Evolutionary conservation across 2,888 invertebrate species (phyloP), one percentile per base, ranked within the genome.

Genomic region (Sisyra nigra): DNA sequence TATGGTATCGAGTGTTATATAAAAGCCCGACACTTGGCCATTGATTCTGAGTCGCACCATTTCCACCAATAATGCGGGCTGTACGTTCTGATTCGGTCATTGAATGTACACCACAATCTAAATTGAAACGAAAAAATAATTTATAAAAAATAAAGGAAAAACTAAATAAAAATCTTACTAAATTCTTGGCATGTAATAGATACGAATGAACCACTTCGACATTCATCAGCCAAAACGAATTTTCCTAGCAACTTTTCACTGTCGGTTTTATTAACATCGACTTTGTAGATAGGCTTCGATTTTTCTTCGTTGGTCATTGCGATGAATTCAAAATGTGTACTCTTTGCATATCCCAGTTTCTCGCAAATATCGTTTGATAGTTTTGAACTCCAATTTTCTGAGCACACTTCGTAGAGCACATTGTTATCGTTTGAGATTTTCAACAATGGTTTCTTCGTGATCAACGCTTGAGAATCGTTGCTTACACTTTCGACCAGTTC

Each of bases 21-120:
- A 74, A 53, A 17, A 74, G 55, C 13, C 69, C 68, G 2, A 75
- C 62, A 41, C 69, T 72, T 1, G 74, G 67, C 72, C 71, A 74
- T 53, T 72, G 70, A 3, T 66, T 66, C 45, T 63, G 62, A 7
- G 64, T 60, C 3, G 63, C 63, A 37, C 59, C 59, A 38, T 62
- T 66, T 3, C 68, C 70, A 32, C 69, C 70, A 3, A 65, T 65
- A 31, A 69, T 60, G 48, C 69, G 55, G 2, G 67, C 68, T 1
- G 66, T 56, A 18, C 54, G 50, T 54, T 42, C 42, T 3, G 35
- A 13, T 32, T 59, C 56, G 10, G 55, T 47, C 3, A 56, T 52
- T 10, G 58, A 54, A 45, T 60, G 58, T 46, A 57, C 60, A 41
- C 66, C 65, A 50, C 66, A 67, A 32, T 53, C 66, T 67, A 50